Base-by-base conservation (phyloP, 1,140 invertebrate genomes). In the Colletes latitarsis region DNA sequence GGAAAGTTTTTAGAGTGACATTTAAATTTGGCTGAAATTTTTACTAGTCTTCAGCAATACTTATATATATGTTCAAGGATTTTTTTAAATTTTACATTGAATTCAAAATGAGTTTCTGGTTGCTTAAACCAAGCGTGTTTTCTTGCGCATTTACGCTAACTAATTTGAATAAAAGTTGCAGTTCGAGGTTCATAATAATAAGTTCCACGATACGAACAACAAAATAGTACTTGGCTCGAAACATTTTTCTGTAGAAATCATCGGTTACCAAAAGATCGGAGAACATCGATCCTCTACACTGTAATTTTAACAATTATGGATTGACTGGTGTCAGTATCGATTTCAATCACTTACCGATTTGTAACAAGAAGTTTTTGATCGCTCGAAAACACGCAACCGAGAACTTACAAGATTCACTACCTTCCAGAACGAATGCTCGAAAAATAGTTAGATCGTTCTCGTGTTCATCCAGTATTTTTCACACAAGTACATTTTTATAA, bases 331-430 rank as follows among this genome's bases (percentile, higher is more conserved):
- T 73, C 77, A 72, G 53, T 57, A 79, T 63, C 77, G 77, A 73
- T 79, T 79, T 79, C 77, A 79, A 79, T 79, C 77, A 66, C 10
- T 43, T 46, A 49, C 17, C 43, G 62, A 55, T 79, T 55, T 73
- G 60, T 49, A 64, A 64, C 62, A 46, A 72, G 77, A 64, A 73
- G 55, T 79, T 73, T 77, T 79, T 73, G 53, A 73, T 73, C 41
- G 55, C 9, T 15, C 43, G 46, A 14, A 12, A 55, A 49, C 77
- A 79, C 77, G 69, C 69, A 53, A 78, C 39, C 52, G 41, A 4
- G 19, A 5, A 30, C 21, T 53, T 14, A n/a, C 8, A 30, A 30
- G 30, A 30, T 30, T 4, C 46, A 62, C 43, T n/a, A 39, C 21
- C 12, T 49, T 30, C 30, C 30, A 55, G 62, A 41, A 19, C 14